phyloP scores from a whole-genome alignment of 2,888 invertebrate genomes.

The Rhabditophanes sp. region DNA sequence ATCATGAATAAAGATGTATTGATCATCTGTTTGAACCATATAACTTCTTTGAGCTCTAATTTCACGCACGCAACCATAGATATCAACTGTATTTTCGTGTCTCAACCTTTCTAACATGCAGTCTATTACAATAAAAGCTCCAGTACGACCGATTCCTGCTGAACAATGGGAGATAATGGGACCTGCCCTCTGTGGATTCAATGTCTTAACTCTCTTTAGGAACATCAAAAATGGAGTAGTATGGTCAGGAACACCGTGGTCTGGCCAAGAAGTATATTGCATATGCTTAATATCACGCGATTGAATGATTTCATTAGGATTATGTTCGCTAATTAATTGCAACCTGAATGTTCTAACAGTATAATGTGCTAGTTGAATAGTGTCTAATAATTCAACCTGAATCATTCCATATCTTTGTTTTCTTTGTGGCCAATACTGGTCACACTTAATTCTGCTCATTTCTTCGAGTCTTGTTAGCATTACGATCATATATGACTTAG shows the following conservation, averaged over 20 bases:
- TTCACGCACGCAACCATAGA: slow-evolving; percentile 95
- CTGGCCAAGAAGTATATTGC: slow-evolving; percentile 99
- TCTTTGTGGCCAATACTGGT: slow-evolving; percentile 68
- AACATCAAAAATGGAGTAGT: slow-evolving; percentile 96
- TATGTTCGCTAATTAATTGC: too few relatives aligned
- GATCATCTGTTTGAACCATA: slow-evolving; percentile 62
- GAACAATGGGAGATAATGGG: slow-evolving; percentile 83
- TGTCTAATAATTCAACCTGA: slow-evolving; percentile 67
- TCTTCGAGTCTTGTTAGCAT: slow-evolving; percentile 99
- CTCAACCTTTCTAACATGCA: slow-evolving; percentile 92
- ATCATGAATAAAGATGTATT: slow-evolving; percentile 98
- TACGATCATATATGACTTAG: slow-evolving; percentile 77
- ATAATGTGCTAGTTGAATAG: slow-evolving; percentile 90
- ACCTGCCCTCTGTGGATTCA: slow-evolving; percentile 79
- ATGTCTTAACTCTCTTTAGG: slow-evolving; percentile 70
- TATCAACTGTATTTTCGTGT: slow-evolving; percentile 91
- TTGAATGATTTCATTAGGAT: slow-evolving; percentile 51
- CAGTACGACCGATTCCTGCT: slow-evolving; percentile 75
- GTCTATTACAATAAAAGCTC: slow-evolving; percentile 95
- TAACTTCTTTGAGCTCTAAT: slow-evolving; percentile 92
- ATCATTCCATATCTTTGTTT: slow-evolving; percentile 3
- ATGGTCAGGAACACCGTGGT: slow-evolving; percentile 94
- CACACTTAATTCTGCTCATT: slow-evolving; percentile 64
- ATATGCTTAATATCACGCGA: slow-evolving; percentile 85
- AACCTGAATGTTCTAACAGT: slow-evolving; percentile 90